Conservation (phyloP, 2,888 invertebrate genomes). For the Agonopterix alstromeriana region DNA sequence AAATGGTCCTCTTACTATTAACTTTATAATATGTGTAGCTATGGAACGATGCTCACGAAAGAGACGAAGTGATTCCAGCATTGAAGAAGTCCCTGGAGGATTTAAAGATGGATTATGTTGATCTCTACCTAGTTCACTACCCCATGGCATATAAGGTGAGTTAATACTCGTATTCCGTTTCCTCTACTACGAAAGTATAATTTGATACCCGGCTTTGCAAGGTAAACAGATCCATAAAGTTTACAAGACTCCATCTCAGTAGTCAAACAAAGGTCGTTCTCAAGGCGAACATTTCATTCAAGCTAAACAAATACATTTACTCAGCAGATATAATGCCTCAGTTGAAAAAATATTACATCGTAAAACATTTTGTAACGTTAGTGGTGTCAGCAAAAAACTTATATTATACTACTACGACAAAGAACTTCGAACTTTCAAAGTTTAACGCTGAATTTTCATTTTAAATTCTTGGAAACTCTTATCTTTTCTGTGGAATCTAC, state of each 20-base stretch:
- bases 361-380: neutral
- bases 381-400: conserved; percentile 15
- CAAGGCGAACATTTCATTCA: neutral
- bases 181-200: neutral
- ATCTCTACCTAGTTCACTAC: conserved; percentile 89
- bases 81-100: conserved; percentile 78
- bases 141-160: conserved; percentile 80
- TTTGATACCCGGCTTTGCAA: neutral
- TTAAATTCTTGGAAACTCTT: conserved; percentile 16
- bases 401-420: conserved; percentile 10
- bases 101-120: conserved; percentile 84
- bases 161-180: neutral
- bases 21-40: conserved; percentile 25
- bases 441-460: conserved; percentile 20
- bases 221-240: neutral
- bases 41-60: conserved; percentile 76
- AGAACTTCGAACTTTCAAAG: conserved; percentile 13
- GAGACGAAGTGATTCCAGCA: conserved; percentile 79
- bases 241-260: neutral
- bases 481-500: conserved; percentile 16
- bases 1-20: too few relatives aligned
- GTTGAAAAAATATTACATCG: neutral
- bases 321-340: neutral
- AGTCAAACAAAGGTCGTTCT: neutral
- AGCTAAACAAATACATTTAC: neutral